Evolutionary conservation across 92 coral and sea anemone genomes (phyloP).

Genomic region (Phenganax stokvisi): DNA sequence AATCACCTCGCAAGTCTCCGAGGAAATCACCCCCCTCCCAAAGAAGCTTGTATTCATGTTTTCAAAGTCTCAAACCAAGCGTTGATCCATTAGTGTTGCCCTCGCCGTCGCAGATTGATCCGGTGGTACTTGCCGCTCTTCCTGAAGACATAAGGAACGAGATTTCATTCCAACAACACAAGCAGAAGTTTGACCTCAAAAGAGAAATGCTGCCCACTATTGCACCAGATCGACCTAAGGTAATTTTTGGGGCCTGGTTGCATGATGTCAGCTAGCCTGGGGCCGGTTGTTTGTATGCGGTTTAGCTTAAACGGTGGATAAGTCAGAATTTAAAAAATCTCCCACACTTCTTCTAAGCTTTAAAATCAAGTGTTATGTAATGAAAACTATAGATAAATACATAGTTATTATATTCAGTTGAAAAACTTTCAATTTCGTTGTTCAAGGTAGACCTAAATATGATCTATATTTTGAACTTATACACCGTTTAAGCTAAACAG

Average conservation of each 20-base stretch:
- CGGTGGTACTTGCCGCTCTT: conserved; percentile 66
- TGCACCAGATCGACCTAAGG: not conserved
- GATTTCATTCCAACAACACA: conserved; percentile 63
- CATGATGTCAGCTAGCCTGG: too few species aligned
- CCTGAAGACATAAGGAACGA: conserved; percentile 73
- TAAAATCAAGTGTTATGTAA: too few species aligned
- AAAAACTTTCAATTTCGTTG: too few species aligned
- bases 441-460: too few species aligned
- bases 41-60: conserved; percentile 1
- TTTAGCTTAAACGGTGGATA: too few species aligned
- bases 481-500: too few species aligned
- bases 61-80: conserved; percentile 5
- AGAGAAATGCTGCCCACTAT: not conserved
- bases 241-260: not conserved
- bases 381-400: too few species aligned
- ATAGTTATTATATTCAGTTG: too few species aligned
- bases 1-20: conserved; percentile 12
- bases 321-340: too few species aligned
- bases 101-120: conserved; percentile 85
- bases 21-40: not conserved
- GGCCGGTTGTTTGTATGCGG: too few species aligned
- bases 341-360: too few species aligned
- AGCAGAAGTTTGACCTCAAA: conserved; percentile 39
- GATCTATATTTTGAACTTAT: too few species aligned
- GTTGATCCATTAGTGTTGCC: conserved; percentile 52